phyloP scores from a whole-genome alignment of 2,888 invertebrate genomes.

The Lithodes maja region DNA sequence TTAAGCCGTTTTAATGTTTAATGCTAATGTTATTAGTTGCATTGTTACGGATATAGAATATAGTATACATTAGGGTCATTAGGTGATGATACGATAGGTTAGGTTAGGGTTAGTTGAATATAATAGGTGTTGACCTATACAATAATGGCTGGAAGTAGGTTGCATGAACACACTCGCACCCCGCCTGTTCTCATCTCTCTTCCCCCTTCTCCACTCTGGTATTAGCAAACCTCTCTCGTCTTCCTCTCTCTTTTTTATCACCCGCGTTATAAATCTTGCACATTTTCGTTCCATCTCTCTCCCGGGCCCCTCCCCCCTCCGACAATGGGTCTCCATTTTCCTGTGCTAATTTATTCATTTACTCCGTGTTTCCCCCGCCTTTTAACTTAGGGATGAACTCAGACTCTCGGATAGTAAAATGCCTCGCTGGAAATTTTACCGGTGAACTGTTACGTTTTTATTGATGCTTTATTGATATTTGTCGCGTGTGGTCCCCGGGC shows the following conservation, averaged over 20 bases:
- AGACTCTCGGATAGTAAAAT: neutral
- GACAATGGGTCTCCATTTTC: conserved; percentile 45
- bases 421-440: conserved; percentile 5
- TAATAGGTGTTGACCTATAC: no score
- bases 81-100: no score
- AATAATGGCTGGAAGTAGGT: no score
- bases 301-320: conserved; percentile 10
- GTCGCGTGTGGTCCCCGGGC: neutral
- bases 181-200: conserved; percentile 15
- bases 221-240: conserved; percentile 24
- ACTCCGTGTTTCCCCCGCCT: conserved; percentile 20
- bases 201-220: conserved; percentile 21
- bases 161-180: neutral
- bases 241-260: neutral
- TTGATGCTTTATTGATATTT: conserved; percentile 19
- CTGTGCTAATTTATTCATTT: conserved; percentile 37
- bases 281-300: conserved; percentile 33
- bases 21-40: no score
- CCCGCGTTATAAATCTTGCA: conserved; percentile 16
- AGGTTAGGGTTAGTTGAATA: no score
- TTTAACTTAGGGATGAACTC: neutral
- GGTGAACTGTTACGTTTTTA: neutral
- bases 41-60: no score
- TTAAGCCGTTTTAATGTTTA: no score
- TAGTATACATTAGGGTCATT: no score